phyloP scores from a whole-genome alignment of 2,113 vertebrate genomes.

The Thryonomys swinderianus region DNA sequence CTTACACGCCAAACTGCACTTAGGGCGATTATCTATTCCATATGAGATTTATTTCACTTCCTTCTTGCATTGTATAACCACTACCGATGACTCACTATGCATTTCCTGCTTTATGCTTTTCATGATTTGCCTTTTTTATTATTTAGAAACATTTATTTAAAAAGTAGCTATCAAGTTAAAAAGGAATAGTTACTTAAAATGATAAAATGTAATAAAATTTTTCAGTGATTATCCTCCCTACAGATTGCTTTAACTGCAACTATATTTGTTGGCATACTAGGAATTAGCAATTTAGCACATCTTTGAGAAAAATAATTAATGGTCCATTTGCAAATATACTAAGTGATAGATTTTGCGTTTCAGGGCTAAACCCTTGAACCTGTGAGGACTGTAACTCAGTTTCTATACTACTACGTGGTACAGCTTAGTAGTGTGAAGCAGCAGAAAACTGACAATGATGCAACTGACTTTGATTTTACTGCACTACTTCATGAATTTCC shows the following conservation, averaged over 20 bases:
- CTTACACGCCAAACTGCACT: not conserved
- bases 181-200: slow-evolving; percentile 37
- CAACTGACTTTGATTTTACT: slow-evolving; percentile 83
- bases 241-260: slow-evolving; percentile 66
- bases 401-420: too few species aligned
- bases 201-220: slow-evolving; percentile 45
- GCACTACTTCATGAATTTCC: slow-evolving; percentile 83
- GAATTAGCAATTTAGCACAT: slow-evolving; percentile 46
- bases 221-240: slow-evolving; percentile 6
- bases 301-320: not conserved
- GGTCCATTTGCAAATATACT: not conserved
- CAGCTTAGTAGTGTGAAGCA: too few species aligned
- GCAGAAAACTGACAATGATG: slow-evolving; percentile 80
- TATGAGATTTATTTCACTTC: not conserved
- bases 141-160: slow-evolving; percentile 77
- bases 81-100: not conserved
- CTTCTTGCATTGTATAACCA: not conserved
- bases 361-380: not conserved
- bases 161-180: slow-evolving; percentile 70
- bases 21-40: not conserved
- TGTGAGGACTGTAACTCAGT: not conserved
- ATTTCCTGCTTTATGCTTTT: not conserved
- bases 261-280: slow-evolving; percentile 75
- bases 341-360: not conserved
- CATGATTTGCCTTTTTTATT: not conserved